Percentiles rank a stretch among this genome's conserved stretches.
These are phyloP conservation scores for Drosophila triauraria DNA, from an alignment of 1,140 invertebrate genomes.

Conservation along the genomic window DNA sequence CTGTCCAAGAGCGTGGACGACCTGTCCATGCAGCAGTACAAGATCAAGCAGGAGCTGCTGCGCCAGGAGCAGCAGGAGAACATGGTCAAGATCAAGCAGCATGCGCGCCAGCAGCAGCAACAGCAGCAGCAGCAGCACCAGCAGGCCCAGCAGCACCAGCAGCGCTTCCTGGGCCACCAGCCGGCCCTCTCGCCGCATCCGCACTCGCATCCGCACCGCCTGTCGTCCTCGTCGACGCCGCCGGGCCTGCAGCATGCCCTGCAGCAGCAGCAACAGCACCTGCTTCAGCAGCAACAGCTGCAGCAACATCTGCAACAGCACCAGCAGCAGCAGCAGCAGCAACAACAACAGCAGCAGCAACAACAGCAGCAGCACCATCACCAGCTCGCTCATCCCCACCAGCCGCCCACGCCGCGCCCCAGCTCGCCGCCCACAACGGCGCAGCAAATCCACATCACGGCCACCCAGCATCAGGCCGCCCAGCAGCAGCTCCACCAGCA, in stretches of 20 bases:
- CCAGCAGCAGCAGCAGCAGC: slow-evolving; percentile 58
- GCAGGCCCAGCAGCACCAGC: slow-evolving; percentile 66
- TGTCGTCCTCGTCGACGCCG: slow-evolving; percentile 64
- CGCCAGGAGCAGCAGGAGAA: slow-evolving; percentile 81
- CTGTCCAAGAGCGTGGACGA: slow-evolving; percentile 82
- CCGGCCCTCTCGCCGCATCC: slow-evolving; percentile 70
- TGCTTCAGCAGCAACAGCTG: slow-evolving; percentile 60
- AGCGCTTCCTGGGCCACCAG: slow-evolving; percentile 64
- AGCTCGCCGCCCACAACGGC: slow-evolving; percentile 73
- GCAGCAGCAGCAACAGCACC: slow-evolving; percentile 69
- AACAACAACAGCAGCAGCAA: slow-evolving; percentile 62
- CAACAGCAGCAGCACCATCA: slow-evolving; percentile 71
- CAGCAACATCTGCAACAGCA: slow-evolving; percentile 52
- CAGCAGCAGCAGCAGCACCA: slow-evolving; percentile 68
- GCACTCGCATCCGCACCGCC: slow-evolving; percentile 67
- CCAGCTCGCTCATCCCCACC: slow-evolving; percentile 68
- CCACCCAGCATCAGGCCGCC: slow-evolving; percentile 78
- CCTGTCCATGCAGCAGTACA: slow-evolving; percentile 78
- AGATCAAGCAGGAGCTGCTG: slow-evolving; percentile 71
- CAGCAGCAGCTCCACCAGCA: slow-evolving; percentile 78
- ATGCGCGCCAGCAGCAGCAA: slow-evolving; percentile 75
- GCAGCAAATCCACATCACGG: slow-evolving; percentile 80
- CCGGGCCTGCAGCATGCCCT: slow-evolving; percentile 76
- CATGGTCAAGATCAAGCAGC: slow-evolving; percentile 79
- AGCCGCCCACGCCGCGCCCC: slow-evolving; percentile 65